Evolutionary conservation across 2,797 vertebrate species (phyloP).

Genomic region (Eutrigla gurnardus): DNA sequence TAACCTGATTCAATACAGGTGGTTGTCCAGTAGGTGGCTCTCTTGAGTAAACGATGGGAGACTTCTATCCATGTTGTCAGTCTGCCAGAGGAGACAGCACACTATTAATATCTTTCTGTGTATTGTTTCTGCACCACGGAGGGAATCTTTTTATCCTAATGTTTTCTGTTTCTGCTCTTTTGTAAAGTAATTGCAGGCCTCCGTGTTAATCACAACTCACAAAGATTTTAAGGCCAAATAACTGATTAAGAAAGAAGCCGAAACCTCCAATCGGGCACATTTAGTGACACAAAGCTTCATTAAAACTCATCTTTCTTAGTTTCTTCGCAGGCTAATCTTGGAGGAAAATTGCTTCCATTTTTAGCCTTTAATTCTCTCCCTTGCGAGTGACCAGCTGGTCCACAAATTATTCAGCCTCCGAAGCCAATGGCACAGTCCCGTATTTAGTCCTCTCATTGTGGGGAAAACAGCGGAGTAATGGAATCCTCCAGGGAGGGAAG

Average conservation of each 20-base stretch:
- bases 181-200: slow-evolving; percentile 31
- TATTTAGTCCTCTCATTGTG: slow-evolving; percentile 50
- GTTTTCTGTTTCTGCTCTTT: background rate
- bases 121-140: background rate
- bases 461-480: slow-evolving; percentile 55
- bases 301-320: slow-evolving; percentile 65
- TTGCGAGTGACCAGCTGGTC: slow-evolving; percentile 75
- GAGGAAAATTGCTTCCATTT: slow-evolving; percentile 81
- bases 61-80: background rate
- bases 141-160: background rate
- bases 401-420: slow-evolving; percentile 54
- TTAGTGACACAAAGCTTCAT: slow-evolving; percentile 68
- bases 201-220: slow-evolving; percentile 42
- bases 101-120: background rate
- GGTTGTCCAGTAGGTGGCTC: slow-evolving; percentile 76
- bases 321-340: slow-evolving; percentile 74
- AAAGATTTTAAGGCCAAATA: slow-evolving; percentile 19
- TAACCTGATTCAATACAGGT: slow-evolving; percentile 13
- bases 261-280: slow-evolving; percentile 40
- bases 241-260: slow-evolving; percentile 31
- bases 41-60: slow-evolving; percentile 66
- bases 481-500: slow-evolving; percentile 31
- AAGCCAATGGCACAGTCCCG: slow-evolving; percentile 54
- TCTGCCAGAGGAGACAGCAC: slow-evolving; percentile 1
- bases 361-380: slow-evolving; percentile 80